Evolutionary conservation across 2,113 vertebrate genomes (phyloP), one percentile per base, ranked within the genome.

Genomic region (Raja brachyura): DNA sequence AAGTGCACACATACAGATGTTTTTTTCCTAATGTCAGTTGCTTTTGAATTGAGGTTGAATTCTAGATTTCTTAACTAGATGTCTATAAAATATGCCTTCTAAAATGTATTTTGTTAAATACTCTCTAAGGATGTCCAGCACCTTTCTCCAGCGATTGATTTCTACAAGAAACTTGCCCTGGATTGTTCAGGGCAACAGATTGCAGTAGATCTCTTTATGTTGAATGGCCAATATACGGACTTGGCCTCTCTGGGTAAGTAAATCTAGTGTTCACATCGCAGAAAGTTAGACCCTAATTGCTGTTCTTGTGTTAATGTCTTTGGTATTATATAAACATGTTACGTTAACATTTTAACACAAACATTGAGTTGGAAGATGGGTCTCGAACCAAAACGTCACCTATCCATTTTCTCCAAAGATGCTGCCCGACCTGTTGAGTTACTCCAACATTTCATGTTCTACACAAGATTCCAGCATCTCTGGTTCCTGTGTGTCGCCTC

Each of bases 161-260:
- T 99, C 95, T 99, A 99, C 95, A 99, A 99, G 96, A 99, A 99
- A 94, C 95, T 99, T 95, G 98, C 98, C 75, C 97, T 99, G 96
- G 98, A 99, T 95, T 99, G 98, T 95, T 99, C 98, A 3, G 98
- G 98, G 59, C 98, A 99, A 93, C 98, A 99, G 94, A 97, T 99
- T 94, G 97, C 98, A 0, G 98, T 99, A 77, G 98, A 99, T 94
- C 96, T 99, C 93, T 99, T 99, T 94, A 97, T 99, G 95, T 97
- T 99, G 93, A 99, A 98, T 93, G 95, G 98, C 48, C 98, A 98
- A 93, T 99, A 98, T 95, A 98, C 98, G 78, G 98, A 99, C 94
- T 95, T 99, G 94, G 97, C 98, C 93, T 98, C 98, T 73, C 95
- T 99, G 18, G 98, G 98, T 99, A 95, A 95, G 96, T 93, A 68